These are phyloP conservation scores for Poeciliopsis paucimaculata DNA, from an alignment of 2,797 vertebrate species.

Conservation along the genomic window DNA sequence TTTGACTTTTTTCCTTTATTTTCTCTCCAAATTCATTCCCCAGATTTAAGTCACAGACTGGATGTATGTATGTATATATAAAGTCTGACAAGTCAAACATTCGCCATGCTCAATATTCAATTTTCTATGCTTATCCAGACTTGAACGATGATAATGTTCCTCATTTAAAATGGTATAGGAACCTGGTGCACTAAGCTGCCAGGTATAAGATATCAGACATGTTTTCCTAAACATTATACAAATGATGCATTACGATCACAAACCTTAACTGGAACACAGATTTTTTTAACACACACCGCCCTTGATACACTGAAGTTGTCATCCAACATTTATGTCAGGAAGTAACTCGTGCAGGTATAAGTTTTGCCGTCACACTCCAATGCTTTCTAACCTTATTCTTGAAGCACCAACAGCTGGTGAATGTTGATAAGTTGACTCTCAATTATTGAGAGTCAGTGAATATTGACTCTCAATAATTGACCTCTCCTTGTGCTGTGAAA, in stretches of 20 bases:
- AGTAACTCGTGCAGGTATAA: neutral
- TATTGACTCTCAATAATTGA: conserved; percentile 21
- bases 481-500: conserved; percentile 55
- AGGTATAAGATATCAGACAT: neutral
- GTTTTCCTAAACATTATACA: neutral
- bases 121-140: neutral
- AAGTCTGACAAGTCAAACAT: neutral
- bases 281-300: neutral
- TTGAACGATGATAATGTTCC: neutral
- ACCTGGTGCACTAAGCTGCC: neutral
- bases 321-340: neutral
- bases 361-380: neutral
- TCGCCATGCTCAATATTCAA: neutral
- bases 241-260: neutral
- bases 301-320: neutral
- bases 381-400: conserved; percentile 10
- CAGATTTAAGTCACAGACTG: no score
- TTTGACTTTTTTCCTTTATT: no score
- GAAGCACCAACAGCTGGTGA: conserved; percentile 1
- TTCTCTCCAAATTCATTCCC: no score
- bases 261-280: neutral
- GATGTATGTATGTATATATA: no score
- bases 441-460: conserved; percentile 28
- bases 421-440: neutral
- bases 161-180: neutral